Evolutionary conservation across 2,888 invertebrate species (phyloP).

Genomic region (Artemia sinica): DNA sequence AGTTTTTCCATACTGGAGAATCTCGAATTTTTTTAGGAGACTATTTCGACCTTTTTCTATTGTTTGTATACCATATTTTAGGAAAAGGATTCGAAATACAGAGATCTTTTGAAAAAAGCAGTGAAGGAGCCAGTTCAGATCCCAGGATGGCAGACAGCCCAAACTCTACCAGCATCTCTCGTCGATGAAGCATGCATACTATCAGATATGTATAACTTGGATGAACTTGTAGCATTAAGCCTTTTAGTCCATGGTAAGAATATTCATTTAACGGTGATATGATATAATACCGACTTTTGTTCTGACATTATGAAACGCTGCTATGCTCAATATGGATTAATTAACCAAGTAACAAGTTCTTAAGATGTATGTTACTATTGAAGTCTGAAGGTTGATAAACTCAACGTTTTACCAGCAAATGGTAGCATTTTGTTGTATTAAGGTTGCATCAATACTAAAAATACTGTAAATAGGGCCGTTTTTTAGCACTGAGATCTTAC

Average conservation of each 20-base stretch:
- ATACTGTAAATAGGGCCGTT: too few species aligned
- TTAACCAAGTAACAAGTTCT: too few species aligned
- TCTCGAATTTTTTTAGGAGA: conserved; percentile 16
- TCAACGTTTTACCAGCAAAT: too few species aligned
- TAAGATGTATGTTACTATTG: too few species aligned
- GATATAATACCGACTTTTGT: too few species aligned
- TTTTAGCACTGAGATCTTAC: too few species aligned
- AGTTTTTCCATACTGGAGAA: not conserved
- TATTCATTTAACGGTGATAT: not conserved
- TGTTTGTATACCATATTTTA: conserved; percentile 25
- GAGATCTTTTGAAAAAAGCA: conserved; percentile 63
- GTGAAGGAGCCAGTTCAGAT: conserved; percentile 50
- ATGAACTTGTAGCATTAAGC: conserved; percentile 75
- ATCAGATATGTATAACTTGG: conserved; percentile 84
- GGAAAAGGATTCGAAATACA: conserved; percentile 49
- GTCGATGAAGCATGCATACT: conserved; percentile 84
- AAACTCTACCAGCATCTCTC: conserved; percentile 56
- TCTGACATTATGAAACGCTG: too few species aligned
- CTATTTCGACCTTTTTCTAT: conserved; percentile 18
- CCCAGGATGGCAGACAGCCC: conserved; percentile 24
- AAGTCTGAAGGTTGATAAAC: too few species aligned
- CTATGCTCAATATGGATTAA: too few species aligned
- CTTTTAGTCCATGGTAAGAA: conserved; percentile 53
- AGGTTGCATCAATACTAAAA: too few species aligned
- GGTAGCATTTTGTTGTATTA: too few species aligned